Conservation (phyloP, 2,797 vertebrate species). For the Prionace glauca region DNA sequence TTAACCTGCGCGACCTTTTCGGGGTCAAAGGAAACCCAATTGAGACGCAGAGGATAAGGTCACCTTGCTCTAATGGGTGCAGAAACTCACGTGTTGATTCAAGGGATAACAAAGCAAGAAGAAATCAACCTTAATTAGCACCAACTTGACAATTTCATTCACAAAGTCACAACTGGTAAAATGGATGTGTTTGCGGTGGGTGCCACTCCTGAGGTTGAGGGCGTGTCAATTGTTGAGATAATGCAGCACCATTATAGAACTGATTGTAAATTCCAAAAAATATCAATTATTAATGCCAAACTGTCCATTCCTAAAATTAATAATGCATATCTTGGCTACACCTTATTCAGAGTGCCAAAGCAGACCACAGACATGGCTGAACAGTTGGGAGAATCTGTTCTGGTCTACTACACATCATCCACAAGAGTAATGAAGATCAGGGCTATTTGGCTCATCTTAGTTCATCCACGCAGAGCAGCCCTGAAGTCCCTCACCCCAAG, state of each 20-base stretch:
- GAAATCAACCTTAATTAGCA: not conserved
- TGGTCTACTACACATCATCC: not conserved
- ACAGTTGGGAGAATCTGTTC: not conserved
- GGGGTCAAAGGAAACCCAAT: not conserved
- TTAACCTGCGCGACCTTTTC: not conserved
- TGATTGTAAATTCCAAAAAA: not conserved
- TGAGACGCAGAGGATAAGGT: not conserved
- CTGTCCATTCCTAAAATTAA: not conserved
- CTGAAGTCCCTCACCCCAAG: not conserved
- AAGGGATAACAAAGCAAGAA: not conserved
- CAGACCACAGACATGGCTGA: not conserved
- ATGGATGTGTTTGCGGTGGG: not conserved
- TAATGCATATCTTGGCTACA: not conserved
- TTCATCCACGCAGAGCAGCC: too few relatives aligned
- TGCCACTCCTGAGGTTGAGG: not conserved
- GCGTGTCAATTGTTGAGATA: not conserved
- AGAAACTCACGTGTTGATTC: not conserved
- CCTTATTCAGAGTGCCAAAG: not conserved
- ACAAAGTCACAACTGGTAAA: too few relatives aligned
- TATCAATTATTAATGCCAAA: conserved; percentile 20
- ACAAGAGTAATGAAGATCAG: not conserved
- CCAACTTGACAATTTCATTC: not conserved
- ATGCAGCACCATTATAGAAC: not conserved
- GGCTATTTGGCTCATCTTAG: not conserved
- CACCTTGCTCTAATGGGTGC: not conserved